Base-by-base conservation (phyloP, 2,113 vertebrate species). In the Myotis brandtii region DNA sequence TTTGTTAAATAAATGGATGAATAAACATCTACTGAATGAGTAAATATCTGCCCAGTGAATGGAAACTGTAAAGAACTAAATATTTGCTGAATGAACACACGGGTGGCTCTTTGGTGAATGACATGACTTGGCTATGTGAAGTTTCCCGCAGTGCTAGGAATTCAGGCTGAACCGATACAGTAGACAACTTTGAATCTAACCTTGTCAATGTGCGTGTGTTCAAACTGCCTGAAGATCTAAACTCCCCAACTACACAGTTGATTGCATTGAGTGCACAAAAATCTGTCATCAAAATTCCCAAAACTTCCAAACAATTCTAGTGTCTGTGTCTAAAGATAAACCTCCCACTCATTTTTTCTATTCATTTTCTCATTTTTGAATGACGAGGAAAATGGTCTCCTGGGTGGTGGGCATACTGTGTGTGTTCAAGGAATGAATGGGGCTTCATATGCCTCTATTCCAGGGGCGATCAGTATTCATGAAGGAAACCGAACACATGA, bases 391-490 rank as follows among this genome's bases (percentile, higher is more conserved):
- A 89, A 86, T 54, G 69, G 37, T 88, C 32, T 52, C 87, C 88
- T 48, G 75, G 88, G 75, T 95, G 64, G 91, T 88, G 12, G 91
- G 52, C 94, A 94, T 27, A 91, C 91, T 93, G 91, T 76, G 93
- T 91, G 62, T 91, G 69, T 73, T 52, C 73, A 27, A 30, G 62
- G 79, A 56, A 93, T 93, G 91, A 96, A 95, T 93, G 37, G 59
- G 64, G 50, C 56, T 85, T 90, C 81, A 34, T 73, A 52, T 80
- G 72, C 46, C 62, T 86, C 25, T 92, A 30, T 96, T 95, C 56
- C 56, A 52, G 75, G 50, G 37, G 43, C 37, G 16, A 91, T 97
- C 95, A 72, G 94, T 95, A 97, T 97, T 95, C 95, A 95, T 81
- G 62, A 95, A 83, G 79, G 91, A 97, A 79, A 88, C 86, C 8